Conservation (phyloP, 2,888 invertebrate genomes). For the Zygothrica quintamaculata region DNA sequence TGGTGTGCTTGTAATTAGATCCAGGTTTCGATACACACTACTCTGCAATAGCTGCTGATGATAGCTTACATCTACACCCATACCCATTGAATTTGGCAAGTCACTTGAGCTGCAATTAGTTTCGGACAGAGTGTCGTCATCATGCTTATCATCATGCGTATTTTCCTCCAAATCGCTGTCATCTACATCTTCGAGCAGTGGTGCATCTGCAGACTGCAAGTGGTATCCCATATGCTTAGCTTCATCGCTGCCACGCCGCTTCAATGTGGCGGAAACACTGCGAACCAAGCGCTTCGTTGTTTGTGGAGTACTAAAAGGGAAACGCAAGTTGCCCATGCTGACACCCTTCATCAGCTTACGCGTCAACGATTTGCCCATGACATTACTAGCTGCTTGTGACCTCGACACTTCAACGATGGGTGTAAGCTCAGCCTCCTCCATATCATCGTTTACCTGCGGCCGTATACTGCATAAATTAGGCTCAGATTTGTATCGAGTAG, state of each 20-base stretch:
- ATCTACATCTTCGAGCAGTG: slow-evolving; percentile 59
- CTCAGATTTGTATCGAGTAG: slow-evolving; percentile 83
- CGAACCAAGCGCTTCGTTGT: slow-evolving; percentile 76
- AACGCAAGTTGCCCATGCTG: slow-evolving; percentile 83
- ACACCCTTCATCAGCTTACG: slow-evolving; percentile 83
- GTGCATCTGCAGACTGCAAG: slow-evolving; percentile 40
- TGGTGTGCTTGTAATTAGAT: slow-evolving; percentile 83
- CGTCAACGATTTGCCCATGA: slow-evolving; percentile 69
- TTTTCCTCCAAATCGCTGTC: slow-evolving; percentile 64
- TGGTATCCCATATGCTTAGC: slow-evolving; percentile 36
- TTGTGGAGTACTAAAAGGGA: slow-evolving; percentile 81
- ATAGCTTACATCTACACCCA: slow-evolving; percentile 47
- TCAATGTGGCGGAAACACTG: slow-evolving; percentile 73
- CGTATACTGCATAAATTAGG: slow-evolving; percentile 81
- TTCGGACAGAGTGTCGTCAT: slow-evolving; percentile 59
- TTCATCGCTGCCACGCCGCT: slow-evolving; percentile 71
- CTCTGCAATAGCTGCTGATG: slow-evolving; percentile 75
- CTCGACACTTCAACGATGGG: slow-evolving; percentile 53
- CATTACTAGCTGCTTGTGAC: slow-evolving; percentile 31
- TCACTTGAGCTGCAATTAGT: slow-evolving; percentile 66
- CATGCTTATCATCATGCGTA: slow-evolving; percentile 36
- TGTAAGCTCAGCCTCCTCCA: slow-evolving; percentile 39
- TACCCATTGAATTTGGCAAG: slow-evolving; percentile 42
- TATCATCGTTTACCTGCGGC: slow-evolving; percentile 41
- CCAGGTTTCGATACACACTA: slow-evolving; percentile 78